A percentile compares a stretch with the other conserved stretches of the same genome.
Evolutionary conservation across 2,797 vertebrate species (phyloP).

Genomic region (Enteromius trimaculatus): DNA sequence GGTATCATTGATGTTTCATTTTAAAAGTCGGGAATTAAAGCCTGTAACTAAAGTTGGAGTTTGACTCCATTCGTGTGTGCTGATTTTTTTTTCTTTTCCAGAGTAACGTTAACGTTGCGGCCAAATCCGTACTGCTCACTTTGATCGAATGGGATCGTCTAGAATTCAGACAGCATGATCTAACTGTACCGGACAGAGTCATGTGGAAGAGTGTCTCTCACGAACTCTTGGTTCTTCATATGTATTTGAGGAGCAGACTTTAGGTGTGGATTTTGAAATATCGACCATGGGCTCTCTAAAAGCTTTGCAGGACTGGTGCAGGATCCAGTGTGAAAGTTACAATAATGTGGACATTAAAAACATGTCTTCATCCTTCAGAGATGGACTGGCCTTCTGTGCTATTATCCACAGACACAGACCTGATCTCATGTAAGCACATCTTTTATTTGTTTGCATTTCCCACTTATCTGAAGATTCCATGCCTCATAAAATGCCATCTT

Average conservation of each 20-base stretch:
- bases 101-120: neutral
- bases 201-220: neutral
- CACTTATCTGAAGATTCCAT: neutral
- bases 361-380: conserved; percentile 92
- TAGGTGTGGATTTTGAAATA: conserved; percentile 18
- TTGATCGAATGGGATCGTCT: neutral
- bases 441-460: neutral
- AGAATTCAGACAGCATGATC: neutral
- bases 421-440: conserved; percentile 90
- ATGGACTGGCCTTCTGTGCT: conserved; percentile 95
- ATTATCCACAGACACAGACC: conserved; percentile 93
- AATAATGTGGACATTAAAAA: conserved; percentile 86
- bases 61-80: neutral
- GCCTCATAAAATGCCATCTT: neutral
- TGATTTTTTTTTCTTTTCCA: conserved; percentile 3
- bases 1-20: neutral
- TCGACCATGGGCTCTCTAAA: conserved; percentile 87
- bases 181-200: neutral
- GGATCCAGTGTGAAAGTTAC: conserved; percentile 87
- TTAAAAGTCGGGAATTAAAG: neutral
- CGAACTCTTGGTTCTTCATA: conserved; percentile 5
- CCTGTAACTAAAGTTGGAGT: conserved; percentile 9
- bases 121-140: neutral
- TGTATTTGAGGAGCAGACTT: neutral
- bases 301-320: conserved; percentile 93